Evolutionary conservation across 2,113 vertebrate genomes (phyloP), one percentile per base, ranked within the genome.

Genomic region (Bambusicola thoracicus): DNA sequence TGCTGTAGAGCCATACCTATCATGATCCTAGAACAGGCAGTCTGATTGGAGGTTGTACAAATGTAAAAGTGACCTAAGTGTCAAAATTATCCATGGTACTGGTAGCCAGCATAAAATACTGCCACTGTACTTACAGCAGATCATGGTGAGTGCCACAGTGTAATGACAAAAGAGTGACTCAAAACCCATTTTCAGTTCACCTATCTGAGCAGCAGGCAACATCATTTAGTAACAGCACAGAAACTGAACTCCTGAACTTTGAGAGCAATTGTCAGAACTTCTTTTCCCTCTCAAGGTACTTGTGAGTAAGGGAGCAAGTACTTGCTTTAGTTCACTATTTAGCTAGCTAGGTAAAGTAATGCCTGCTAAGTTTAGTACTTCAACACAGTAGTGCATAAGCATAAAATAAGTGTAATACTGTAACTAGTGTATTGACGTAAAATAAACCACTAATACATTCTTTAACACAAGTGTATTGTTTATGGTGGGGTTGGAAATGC

Each of bases 11-110:
- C 51, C 3, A 2, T 11, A 24, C 53, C 40, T 25, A 20, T 22
- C 80, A 7, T 0, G 0, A 2, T 3, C 62, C 70, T 4, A 2
- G 34, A 73, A 61, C 0, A 25, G 32, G 22, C 34, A 44, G 20
- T 19, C 30, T 49, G 22, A 21, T 1, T 18, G 29, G 61, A 88
- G 49, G 44, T 4, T 32, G 8, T 1, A 62, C 0, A 2, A 87
- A 49, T 2, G 0, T 3, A 62, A 63, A 27, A 55, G 44, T 9
- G 20, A 81, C 68, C 56, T 16, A 63, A 0, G 3, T 7, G 12
- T 10, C 51, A 83, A 46, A 85, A 70, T 0, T 11, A 32, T 2
- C 84, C 38, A 25, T 27, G 53, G 73, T 66, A 75, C 46, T 9
- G 41, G 65, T 17, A 89, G 55, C 10, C n/a, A n/a, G 10, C 6